Conservation (phyloP, 2,888 invertebrate species). For the Athetis lepigone region DNA sequence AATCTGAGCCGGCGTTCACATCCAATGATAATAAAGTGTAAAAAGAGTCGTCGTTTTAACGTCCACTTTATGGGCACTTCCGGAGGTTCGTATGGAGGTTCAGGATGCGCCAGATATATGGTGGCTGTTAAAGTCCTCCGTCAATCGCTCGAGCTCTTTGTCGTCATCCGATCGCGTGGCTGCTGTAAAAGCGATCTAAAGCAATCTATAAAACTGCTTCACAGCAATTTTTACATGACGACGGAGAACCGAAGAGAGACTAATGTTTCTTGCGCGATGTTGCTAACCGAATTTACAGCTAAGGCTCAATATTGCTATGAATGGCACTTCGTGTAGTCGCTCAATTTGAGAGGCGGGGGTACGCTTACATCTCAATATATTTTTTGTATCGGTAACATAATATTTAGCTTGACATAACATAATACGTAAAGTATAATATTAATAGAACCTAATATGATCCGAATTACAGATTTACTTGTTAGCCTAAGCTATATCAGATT, state of each 20-base stretch:
- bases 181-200: conserved; percentile 61
- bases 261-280: conserved; percentile 38
- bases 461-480: neutral
- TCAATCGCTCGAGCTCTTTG: conserved; percentile 77
- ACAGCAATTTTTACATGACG: conserved; percentile 62
- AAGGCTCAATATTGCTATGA: conserved; percentile 39
- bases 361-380: conserved; percentile 11
- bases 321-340: conserved; percentile 28
- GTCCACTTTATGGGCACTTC: conserved; percentile 89
- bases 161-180: conserved; percentile 69
- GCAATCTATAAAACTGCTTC: conserved; percentile 66
- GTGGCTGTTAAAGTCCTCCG: conserved; percentile 80
- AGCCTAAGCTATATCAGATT: neutral
- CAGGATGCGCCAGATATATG: conserved; percentile 84
- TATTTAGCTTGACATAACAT: too few relatives aligned
- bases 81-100: conserved; percentile 83
- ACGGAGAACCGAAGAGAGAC: conserved; percentile 39
- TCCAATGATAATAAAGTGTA: conserved; percentile 91
- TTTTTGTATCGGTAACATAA: conserved; percentile 15
- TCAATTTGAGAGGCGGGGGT: conserved; percentile 23
- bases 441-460: too few relatives aligned
- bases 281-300: conserved; percentile 42
- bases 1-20: conserved; percentile 89
- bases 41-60: conserved; percentile 90
- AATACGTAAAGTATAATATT: neutral